phyloP scores from a whole-genome alignment of 2,888 invertebrate species.

The Rosalia funebris region DNA sequence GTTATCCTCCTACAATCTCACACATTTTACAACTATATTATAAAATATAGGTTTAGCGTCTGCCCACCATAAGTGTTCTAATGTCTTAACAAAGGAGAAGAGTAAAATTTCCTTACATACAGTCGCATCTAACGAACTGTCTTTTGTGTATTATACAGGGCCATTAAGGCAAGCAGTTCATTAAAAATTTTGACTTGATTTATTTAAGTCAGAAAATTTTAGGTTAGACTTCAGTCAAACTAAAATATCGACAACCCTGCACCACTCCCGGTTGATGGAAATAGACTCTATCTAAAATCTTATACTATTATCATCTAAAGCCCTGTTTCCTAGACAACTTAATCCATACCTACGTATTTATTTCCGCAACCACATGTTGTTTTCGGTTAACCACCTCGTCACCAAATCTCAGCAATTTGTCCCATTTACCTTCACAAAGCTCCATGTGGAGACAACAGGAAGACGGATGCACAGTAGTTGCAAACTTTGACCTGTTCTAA shows the following conservation, averaged over 20 bases:
- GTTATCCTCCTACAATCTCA: not conserved
- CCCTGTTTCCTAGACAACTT: slow-evolving; percentile 17
- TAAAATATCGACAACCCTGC: slow-evolving; percentile 8
- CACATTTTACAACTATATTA: not conserved
- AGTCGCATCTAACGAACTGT: no score
- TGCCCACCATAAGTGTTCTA: no score
- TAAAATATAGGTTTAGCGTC: no score
- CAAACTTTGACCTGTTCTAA: slow-evolving; percentile 24
- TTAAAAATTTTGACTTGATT: no score
- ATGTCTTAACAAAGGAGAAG: no score
- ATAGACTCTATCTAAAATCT: no score
- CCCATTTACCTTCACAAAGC: slow-evolving; percentile 11
- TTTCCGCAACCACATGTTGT: slow-evolving; percentile 18
- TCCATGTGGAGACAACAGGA: slow-evolving; percentile 16
- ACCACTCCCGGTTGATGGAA: no score
- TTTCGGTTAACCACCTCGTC: slow-evolving; percentile 13
- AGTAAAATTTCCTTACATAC: no score
- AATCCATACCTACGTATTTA: not conserved
- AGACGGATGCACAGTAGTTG: slow-evolving; percentile 21
- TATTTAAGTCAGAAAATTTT: no score
- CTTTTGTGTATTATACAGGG: no score
- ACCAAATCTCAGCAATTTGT: slow-evolving; percentile 13
- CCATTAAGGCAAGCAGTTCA: no score
- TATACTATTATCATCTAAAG: no score
- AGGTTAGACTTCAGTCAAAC: not conserved